These are phyloP conservation scores for Tiliacea citrago DNA, from an alignment of 2,888 invertebrate species.

Conservation along the genomic window DNA sequence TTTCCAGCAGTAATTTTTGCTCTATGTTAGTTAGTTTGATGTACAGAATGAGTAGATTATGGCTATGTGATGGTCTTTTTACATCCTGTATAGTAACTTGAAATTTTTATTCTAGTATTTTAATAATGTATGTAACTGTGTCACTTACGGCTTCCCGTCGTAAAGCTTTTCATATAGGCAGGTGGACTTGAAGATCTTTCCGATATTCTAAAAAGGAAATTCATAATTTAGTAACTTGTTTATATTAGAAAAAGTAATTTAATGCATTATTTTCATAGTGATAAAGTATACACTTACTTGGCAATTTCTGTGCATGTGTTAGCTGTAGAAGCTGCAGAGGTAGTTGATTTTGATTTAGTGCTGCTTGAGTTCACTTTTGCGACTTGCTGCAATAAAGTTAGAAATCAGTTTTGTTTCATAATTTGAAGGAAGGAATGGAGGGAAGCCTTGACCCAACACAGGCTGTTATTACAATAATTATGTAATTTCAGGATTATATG, in stretches of 20 bases:
- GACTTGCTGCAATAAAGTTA: slow-evolving; percentile 79
- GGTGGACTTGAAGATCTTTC: slow-evolving; percentile 65
- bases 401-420: not conserved
- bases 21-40: no score
- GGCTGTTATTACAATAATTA: not conserved
- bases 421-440: not conserved
- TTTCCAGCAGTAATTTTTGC: no score
- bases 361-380: slow-evolving; percentile 77
- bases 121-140: not conserved
- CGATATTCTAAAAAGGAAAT: slow-evolving; percentile 57
- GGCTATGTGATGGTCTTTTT: no score
- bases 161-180: slow-evolving; percentile 78
- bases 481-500: not conserved
- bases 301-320: slow-evolving; percentile 60
- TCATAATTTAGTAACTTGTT: not conserved
- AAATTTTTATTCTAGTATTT: not conserved
- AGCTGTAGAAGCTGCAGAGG: slow-evolving; percentile 62
- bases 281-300: slow-evolving; percentile 69
- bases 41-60: no score
- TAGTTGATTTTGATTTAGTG: slow-evolving; percentile 38
- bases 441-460: not conserved
- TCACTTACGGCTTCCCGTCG: slow-evolving; percentile 79
- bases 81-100: no score
- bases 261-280: not conserved
- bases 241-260: not conserved